Base-by-base conservation (phyloP, 1,140 invertebrate genomes). In the Zophobas morio region DNA sequence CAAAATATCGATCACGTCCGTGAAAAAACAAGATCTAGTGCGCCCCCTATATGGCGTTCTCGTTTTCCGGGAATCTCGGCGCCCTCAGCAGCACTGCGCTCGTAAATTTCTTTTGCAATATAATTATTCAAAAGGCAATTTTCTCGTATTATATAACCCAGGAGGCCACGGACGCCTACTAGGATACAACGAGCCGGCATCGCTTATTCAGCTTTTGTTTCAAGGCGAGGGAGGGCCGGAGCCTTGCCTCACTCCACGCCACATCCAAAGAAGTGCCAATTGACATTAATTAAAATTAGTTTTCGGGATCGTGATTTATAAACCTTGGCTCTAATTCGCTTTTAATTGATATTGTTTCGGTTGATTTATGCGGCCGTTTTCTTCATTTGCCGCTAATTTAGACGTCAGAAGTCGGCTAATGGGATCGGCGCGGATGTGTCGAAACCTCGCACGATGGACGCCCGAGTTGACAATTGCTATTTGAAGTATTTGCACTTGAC, bases 41-140 rank as follows among this genome's bases (percentile, higher is more conserved):
- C 20, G 20, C 20, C 20, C 20, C 20, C 20, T 20, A 20, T 20
- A 20, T 20, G 20, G 20, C 20, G 20, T 20, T 20, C 20, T 20
- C 20, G 20, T 20, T 63, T 63, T 63, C 35, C 35, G 57, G 35
- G 36, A 51, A 51, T 42, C 60, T 5, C 2, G 39, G 60, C 60
- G 60, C 60, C 60, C 39, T 66, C 37, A 66, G 60, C 60, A 20
- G 6, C n/a, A 2, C 20, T 51, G 6, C 6, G 60, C 37, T 66
- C 60, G 60, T 66, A 66, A 66, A 66, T 66, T 66, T 66, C 37
- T 66, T 66, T 66, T 66, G 60, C 60, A 66, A 66, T 66, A 66
- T 66, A 66, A 66, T 66, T 66, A 66, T 66, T 66, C 60, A 66
- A 66, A 66, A 66, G 60, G 60, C 39, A 66, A 66, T 66, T 66